Base-by-base conservation (phyloP, 2,797 vertebrate genomes). In the Mallotus villosus region DNA sequence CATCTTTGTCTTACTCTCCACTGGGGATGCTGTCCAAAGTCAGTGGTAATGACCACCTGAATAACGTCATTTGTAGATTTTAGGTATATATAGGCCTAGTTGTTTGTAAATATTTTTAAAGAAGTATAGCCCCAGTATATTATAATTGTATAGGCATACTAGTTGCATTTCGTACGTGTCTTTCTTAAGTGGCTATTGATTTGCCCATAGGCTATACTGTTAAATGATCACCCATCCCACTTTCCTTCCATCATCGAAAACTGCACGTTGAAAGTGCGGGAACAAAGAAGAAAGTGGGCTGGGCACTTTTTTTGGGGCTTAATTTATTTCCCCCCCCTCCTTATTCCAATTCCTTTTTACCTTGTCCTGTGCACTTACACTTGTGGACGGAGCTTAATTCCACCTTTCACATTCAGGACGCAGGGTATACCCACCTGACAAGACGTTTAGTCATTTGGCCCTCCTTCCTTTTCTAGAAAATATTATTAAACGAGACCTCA, bases 291-390 rank as follows among this genome's bases (percentile, higher is more conserved):
- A 73, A 63, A 75, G 75, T 73, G 74, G 73, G 79, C 75, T 70
- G 73, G 71, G 75, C 73, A 65, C 34, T 67, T 21, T 49, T 55
- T 16, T 41, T 55, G n/a, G n/a, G n/a, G 58, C 66, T 17, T 67
- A 69, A 61, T 66, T 73, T 63, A 2, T 37, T 59, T 74, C 64
- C 77, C 75, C 64, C 77, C 75, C 70, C 75, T 77, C 74, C 67
- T 67, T 49, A 68, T 79, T 81, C 60, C 78, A 57, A 49, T 80
- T 46, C 72, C 81, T 83, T 78, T 75, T 78, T 80, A 74, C 69
- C 78, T 83, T 82, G 37, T 72, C 77, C 72, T 78, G 74, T 73
- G 51, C 74, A 76, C 32, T 41, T 65, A 74, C 62, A 76, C 32
- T 41, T 65, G 74, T 60, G 53, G 32, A 75, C 70, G 77, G 71